These are phyloP conservation scores for Phoxinus phoxinus DNA, from an alignment of 2,113 vertebrate species.

Conservation along the genomic window DNA sequence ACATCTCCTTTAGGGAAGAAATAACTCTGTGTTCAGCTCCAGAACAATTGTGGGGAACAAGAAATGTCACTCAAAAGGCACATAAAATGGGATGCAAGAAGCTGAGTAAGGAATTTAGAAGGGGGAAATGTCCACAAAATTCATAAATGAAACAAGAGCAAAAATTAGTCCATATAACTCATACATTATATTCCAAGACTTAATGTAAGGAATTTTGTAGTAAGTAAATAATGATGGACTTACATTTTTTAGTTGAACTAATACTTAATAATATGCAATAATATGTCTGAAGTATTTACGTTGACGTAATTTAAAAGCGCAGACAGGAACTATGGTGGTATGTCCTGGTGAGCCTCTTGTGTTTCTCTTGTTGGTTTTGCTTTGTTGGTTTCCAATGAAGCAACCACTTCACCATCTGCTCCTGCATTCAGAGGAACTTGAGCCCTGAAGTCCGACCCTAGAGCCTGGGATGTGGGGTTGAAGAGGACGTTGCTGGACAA, in stretches of 20 bases:
- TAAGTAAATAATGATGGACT: background rate
- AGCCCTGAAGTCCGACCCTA: conserved; percentile 53
- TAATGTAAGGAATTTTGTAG: too few relatives aligned
- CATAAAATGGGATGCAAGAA: background rate
- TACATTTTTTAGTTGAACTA: background rate
- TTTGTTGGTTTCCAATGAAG: conserved; percentile 68
- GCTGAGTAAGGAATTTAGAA: background rate
- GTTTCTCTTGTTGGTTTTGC: conserved; percentile 48
- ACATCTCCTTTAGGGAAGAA: background rate
- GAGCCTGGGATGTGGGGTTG: conserved; percentile 56
- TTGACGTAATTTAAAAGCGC: conserved; percentile 13
- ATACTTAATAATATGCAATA: background rate
- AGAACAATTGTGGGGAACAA: background rate
- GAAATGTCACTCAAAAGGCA: background rate
- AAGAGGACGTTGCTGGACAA: conserved; percentile 59
- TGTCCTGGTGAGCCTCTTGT: conserved; percentile 26
- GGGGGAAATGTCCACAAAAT: background rate
- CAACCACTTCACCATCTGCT: conserved; percentile 74
- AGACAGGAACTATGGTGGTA: conserved; percentile 39
- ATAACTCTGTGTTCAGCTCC: background rate
- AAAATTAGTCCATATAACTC: background rate
- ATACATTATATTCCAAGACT: background rate
- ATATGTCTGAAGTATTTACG: background rate
- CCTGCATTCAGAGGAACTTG: conserved; percentile 65
- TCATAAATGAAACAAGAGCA: background rate